Base-by-base conservation (phyloP, 2,113 vertebrate species). In the Plestiodon gilberti region DNA sequence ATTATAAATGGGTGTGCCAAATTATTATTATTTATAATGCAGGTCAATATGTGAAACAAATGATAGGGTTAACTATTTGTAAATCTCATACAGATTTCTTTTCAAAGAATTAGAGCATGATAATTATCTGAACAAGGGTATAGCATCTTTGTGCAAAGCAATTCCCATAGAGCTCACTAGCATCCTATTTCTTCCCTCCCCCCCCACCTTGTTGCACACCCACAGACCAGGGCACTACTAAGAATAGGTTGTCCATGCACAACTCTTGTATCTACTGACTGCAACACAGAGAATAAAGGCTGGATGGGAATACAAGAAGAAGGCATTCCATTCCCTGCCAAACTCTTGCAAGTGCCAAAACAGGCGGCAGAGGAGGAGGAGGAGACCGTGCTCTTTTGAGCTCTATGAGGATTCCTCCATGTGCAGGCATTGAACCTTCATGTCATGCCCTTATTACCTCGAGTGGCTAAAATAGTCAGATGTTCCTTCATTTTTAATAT, bases 1-100 rank as follows among this genome's bases (percentile, higher is more conserved):
- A 81, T 65, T 73, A 77, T 84, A 88, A 83, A 90, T 8, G 43
- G 48, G 91, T 82, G 38, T 28, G 87, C 92, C 78, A 91, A 89
- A 79, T 52, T 79, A 81, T n/a, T 43, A 75, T 81, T 70, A 59
- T 77, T 87, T 91, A 81, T 48, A 40, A 64, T 69, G 20, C n/a
- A 83, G 25, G 15, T 43, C 22, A 28, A 43, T 5, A 83, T 83
- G 70, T 59, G 81, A 28, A 73, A 61, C 5, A 82, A 70, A 22
- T 57, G 25, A 59, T 7, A 30, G 18, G 57, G 69, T 84, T 30
- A 83, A 43, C 83, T 85, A 76, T 17, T 84, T 0, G 64, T 15
- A 82, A 74, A 84, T 89, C 33, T 33, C 35, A 2, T 25, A 84
- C 82, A 70, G 33, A 13, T 25, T 55, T 82, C n/a, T 35, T n/a